Base-by-base conservation (phyloP, 2,113 vertebrate species). In the Puntigrus tetrazona region DNA sequence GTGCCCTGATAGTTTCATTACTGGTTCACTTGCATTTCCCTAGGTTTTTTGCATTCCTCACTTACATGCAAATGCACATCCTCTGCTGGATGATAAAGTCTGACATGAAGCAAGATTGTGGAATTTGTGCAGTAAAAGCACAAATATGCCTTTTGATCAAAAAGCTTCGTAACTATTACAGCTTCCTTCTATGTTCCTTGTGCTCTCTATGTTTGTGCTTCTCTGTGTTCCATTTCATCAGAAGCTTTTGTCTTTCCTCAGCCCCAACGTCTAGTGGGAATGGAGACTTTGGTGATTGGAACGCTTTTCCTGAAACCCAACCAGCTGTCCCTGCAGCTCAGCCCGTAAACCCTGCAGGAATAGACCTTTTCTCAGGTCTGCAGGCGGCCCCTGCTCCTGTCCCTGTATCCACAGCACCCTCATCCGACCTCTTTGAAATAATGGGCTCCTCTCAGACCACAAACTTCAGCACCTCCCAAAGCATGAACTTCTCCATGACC, bases 271-370 rank as follows among this genome's bases (percentile, higher is more conserved):
- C 95, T 59, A 95, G 91, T 93, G 94, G 94, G 85, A 97, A 95
- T 72, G 96, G 95, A 92, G 97, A 98, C 29, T 99, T 99, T 88
- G 97, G 97, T 76, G 97, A 97, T 85, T 99, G 97, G 98, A 97
- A 96, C 88, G 95, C 97, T 90, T 99, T 99, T 94, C 96, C 95
- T 85, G 95, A 95, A 92, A 94, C 94, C 87, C 94, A 95, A 82
- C 93, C 94, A 83, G 87, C 93, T 14, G 86, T 74, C 69, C 89
- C 92, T 80, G 90, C 95, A 1, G 87, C 86, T 82, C 92, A 91
- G 88, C 92, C 89, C 87, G 92, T 22, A 87, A 95, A 86, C 85
- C 94, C 85, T 92, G 92, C 81, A 59, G 93, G 70, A 74, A 89
- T 65, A 61, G 87, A 94, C 86, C 89, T 93, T 81, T 95, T 94